Percentiles rank a stretch among this genome's conserved stretches.
These are phyloP conservation scores for Zhuqinia jingwanae DNA, from an alignment of 2,888 invertebrate species.

Conservation along the genomic window DNA sequence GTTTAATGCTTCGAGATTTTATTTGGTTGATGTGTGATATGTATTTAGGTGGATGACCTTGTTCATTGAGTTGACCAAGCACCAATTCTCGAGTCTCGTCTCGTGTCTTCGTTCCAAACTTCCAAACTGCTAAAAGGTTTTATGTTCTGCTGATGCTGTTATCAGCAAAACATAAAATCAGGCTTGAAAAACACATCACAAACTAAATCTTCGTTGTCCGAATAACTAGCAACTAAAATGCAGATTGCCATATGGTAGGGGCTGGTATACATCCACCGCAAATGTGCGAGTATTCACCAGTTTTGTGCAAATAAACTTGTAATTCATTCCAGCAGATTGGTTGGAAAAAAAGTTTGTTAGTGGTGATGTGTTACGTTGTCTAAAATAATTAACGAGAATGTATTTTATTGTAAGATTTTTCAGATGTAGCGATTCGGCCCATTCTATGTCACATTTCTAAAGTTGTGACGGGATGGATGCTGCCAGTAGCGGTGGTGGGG, in stretches of 20 bases:
- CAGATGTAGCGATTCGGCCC: background rate
- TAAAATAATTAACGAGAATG: no score
- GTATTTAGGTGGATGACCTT: constrained; percentile 21
- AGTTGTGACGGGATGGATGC: constrained; percentile 18
- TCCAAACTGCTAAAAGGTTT: background rate
- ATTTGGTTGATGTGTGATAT: background rate
- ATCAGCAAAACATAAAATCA: background rate
- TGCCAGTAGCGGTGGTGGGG: background rate
- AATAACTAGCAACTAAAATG: constrained; percentile 28
- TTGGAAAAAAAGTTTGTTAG: no score
- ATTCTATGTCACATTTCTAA: background rate
- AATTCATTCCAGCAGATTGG: no score
- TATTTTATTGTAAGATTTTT: background rate
- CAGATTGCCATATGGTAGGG: constrained; percentile 4
- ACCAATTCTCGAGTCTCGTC: background rate
- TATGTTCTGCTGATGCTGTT: background rate
- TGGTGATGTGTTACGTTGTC: background rate
- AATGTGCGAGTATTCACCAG: no score
- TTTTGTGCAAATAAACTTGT: no score
- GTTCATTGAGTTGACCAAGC: background rate
- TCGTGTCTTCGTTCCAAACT: background rate
- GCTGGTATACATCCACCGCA: no score
- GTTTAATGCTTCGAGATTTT: background rate
- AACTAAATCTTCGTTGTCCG: background rate
- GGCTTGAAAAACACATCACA: background rate